Evolutionary conservation across 1,140 invertebrate genomes (phyloP).

Genomic region (Teleogryllus occipitalis): DNA sequence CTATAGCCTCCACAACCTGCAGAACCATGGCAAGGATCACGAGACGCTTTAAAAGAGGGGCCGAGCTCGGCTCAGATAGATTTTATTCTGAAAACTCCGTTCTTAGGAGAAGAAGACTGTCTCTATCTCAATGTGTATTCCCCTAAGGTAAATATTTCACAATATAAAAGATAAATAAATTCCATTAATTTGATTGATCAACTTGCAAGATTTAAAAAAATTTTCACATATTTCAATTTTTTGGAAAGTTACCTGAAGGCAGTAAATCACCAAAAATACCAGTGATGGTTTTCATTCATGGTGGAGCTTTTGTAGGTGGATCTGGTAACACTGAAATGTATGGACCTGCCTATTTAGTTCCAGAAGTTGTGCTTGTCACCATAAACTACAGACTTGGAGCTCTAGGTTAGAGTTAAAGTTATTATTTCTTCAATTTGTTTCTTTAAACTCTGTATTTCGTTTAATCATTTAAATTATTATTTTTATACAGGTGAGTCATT

Average conservation of each 20-base stretch:
- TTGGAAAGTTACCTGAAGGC: background rate
- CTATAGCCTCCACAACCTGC: constrained; percentile 12
- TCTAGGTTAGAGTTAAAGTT: background rate
- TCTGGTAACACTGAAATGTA: constrained; percentile 41
- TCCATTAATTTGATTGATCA: background rate
- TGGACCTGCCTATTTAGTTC: constrained; percentile 52
- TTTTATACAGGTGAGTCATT: too few relatives aligned
- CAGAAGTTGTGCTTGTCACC: constrained; percentile 56
- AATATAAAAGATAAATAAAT: constrained; percentile 18
- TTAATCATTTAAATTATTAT: too few relatives aligned
- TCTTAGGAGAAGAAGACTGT: constrained; percentile 46
- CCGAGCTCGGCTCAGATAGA: constrained; percentile 7
- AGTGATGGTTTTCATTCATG: constrained; percentile 57
- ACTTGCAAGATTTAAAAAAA: background rate
- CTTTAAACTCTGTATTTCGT: too few relatives aligned
- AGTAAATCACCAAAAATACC: constrained; percentile 11
- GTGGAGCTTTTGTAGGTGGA: constrained; percentile 51
- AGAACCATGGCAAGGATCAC: constrained; percentile 13
- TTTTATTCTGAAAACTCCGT: background rate
- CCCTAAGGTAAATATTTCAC: constrained; percentile 30
- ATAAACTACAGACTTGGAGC: constrained; percentile 60
- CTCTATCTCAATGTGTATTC: constrained; percentile 52
- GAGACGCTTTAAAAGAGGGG: constrained; percentile 15
- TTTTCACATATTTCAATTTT: background rate
- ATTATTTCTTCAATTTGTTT: background rate